Percentiles rank a stretch among this genome's conserved stretches.
Evolutionary conservation across 2,113 vertebrate genomes (phyloP).

Genomic region (Protomyctophum bolini): DNA sequence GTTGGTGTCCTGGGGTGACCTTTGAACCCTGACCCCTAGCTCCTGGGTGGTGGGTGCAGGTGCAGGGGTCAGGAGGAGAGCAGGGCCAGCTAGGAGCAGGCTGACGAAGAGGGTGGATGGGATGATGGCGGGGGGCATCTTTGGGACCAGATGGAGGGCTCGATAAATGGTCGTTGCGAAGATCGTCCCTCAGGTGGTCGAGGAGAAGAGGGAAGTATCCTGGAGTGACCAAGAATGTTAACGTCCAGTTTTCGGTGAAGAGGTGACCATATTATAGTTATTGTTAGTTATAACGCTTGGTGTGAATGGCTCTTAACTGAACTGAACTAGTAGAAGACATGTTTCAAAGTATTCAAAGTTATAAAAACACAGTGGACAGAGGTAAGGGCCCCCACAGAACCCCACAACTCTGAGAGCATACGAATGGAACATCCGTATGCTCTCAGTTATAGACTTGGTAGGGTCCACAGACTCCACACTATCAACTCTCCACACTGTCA

Average conservation of each 20-base stretch:
- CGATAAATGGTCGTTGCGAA: background rate
- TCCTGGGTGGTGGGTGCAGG: constrained; percentile 17
- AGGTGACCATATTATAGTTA: no score
- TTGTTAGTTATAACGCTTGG: no score
- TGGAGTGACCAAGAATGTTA: no score
- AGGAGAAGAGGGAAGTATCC: background rate
- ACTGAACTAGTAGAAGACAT: background rate
- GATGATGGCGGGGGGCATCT: constrained; percentile 40
- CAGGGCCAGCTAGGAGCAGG: constrained; percentile 45
- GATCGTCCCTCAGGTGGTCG: background rate
- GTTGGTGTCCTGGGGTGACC: constrained; percentile 36
- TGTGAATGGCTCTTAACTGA: no score
- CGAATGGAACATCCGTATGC: no score
- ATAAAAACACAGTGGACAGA: background rate
- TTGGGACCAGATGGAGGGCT: background rate
- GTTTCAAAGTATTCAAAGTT: background rate
- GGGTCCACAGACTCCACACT: no score
- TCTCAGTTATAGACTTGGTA: no score
- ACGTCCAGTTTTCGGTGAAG: no score
- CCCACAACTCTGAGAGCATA: no score
- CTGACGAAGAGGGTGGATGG: constrained; percentile 45
- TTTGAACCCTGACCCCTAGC: constrained; percentile 52
- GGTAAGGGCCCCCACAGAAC: no score
- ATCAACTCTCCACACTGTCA: no score
- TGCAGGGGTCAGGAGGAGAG: constrained; percentile 37